A percentile compares a stretch with the other conserved stretches of the same genome.
Conservation (phyloP, 2,113 vertebrate genomes). For the Chroicocephalus ridibundus region DNA sequence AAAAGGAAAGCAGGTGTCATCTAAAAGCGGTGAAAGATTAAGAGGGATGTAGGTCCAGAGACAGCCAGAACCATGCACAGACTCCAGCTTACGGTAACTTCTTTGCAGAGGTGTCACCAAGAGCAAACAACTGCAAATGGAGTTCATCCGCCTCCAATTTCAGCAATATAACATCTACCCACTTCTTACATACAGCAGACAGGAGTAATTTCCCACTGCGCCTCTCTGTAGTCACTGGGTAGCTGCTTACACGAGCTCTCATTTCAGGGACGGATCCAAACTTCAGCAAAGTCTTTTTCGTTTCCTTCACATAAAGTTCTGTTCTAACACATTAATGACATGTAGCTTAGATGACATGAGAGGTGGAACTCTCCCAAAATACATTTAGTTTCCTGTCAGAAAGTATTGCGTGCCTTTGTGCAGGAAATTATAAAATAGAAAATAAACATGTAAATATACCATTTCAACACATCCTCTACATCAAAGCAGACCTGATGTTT, state of each 20-base stretch:
- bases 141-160: neutral
- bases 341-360: conserved; percentile 20
- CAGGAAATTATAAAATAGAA: conserved; percentile 61
- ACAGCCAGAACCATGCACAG: neutral
- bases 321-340: neutral
- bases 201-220: neutral
- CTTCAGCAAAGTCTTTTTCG: neutral
- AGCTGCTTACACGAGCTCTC: neutral
- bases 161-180: neutral
- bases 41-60: neutral
- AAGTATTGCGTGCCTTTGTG: conserved; percentile 24
- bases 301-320: neutral
- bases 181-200: neutral
- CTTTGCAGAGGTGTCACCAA: conserved; percentile 4
- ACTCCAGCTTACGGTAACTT: neutral
- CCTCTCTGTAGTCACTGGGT: neutral
- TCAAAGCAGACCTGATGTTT: conserved; percentile 49
- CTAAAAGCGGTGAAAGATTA: neutral
- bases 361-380: conserved; percentile 33
- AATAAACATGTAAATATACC: conserved; percentile 63
- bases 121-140: conserved; percentile 1
- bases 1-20: neutral
- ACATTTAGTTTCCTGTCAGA: conserved; percentile 44
- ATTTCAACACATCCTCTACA: conserved; percentile 60
- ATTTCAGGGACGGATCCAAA: neutral